phyloP scores from a whole-genome alignment of 2,888 invertebrate genomes.

The Calephelis perditalis region DNA sequence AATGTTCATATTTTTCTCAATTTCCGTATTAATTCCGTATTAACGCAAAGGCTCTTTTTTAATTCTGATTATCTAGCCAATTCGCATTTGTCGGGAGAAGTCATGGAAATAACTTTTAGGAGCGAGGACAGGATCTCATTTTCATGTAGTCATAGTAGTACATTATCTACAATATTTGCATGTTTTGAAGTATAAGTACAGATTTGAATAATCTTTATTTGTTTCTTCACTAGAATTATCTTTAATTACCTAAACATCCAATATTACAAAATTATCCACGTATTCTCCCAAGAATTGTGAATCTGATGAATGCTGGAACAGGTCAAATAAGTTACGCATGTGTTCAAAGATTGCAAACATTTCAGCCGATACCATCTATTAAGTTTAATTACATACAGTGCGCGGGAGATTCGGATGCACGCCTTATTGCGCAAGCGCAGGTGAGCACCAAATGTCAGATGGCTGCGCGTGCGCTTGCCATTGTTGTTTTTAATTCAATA shows the following conservation, averaged over 20 bases:
- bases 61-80: no score
- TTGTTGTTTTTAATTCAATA: constrained; percentile 27
- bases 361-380: constrained; percentile 29
- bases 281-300: constrained; percentile 10
- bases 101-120: no score
- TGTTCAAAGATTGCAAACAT: constrained; percentile 26
- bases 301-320: constrained; percentile 16
- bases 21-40: no score
- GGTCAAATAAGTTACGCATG: constrained; percentile 25
- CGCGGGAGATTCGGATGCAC: constrained; percentile 36
- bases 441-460: constrained; percentile 39
- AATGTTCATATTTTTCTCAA: no score
- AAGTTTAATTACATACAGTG: constrained; percentile 29
- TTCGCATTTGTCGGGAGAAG: no score
- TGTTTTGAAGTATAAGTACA: no score
- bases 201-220: no score
- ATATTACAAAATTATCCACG: constrained; percentile 10
- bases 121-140: no score
- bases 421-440: constrained; percentile 36
- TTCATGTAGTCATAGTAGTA: no score
- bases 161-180: no score
- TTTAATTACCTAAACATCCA: constrained; percentile 3
- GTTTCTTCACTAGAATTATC: not conserved
- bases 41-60: no score
- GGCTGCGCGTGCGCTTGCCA: constrained; percentile 39